Percentiles rank a stretch among this genome's conserved stretches.
Conservation (phyloP, 2,113 vertebrate genomes). For the Bos taurus region ARS-UCD2.0 NC_037345.1:35141501-35142000, state of each 20-base stretch:
- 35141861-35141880: not conserved
- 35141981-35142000: not conserved
- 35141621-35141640: not conserved
- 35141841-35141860: not conserved
- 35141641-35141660: conserved; percentile 31
- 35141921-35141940: not conserved
- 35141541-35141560: not conserved
- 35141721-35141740: conserved; percentile 7
- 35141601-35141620: conserved; percentile 35
- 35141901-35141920: not conserved
- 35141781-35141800: not conserved
- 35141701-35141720: not conserved
- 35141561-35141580: not conserved
- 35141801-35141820: conserved; percentile 34
- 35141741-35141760: not conserved
- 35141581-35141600: not conserved
- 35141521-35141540: conserved; percentile 25
- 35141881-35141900: not conserved
- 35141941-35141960: not conserved
- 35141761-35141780: conserved; percentile 13
- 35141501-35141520: conserved; percentile 11
- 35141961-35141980: not conserved
- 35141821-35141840: not conserved
- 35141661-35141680: not conserved
- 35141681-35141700: not conserved